Conservation (phyloP, 2,797 vertebrate species). For the Psittacula echo region DNA sequence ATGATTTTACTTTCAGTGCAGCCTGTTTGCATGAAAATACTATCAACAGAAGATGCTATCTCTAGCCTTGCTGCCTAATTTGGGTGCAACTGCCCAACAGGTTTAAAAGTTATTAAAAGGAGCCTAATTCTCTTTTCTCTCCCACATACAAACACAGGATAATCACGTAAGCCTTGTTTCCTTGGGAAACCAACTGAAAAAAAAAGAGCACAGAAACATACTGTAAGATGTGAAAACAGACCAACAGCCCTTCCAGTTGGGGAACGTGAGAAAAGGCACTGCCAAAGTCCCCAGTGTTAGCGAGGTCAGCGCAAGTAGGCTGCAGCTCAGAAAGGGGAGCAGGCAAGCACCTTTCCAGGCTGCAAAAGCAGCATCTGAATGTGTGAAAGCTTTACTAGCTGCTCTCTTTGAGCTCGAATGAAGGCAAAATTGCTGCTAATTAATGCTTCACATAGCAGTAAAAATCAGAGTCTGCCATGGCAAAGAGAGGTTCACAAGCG, state of each 20-base stretch:
- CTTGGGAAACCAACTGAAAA: constrained; percentile 23
- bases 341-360: neutral
- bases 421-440: constrained; percentile 26
- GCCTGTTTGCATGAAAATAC: neutral
- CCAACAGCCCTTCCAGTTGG: neutral
- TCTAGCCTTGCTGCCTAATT: neutral
- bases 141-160: neutral
- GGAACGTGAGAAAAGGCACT: constrained; percentile 1
- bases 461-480: neutral
- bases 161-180: constrained; percentile 11
- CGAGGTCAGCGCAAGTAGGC: neutral
- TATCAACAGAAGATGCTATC: neutral
- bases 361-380: neutral
- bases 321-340: neutral
- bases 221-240: constrained; percentile 10
- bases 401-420: constrained; percentile 18
- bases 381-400: neutral
- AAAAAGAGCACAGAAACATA: neutral
- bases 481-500: neutral
- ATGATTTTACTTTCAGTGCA: neutral
- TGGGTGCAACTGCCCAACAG: neutral
- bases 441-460: neutral
- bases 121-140: neutral
- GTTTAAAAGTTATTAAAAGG: neutral
- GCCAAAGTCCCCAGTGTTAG: neutral